Evolutionary conservation across 92 coral and sea anemone genomes (phyloP), one percentile per base, ranked within the genome.

Genomic region (Zoanthus solanderi): DNA sequence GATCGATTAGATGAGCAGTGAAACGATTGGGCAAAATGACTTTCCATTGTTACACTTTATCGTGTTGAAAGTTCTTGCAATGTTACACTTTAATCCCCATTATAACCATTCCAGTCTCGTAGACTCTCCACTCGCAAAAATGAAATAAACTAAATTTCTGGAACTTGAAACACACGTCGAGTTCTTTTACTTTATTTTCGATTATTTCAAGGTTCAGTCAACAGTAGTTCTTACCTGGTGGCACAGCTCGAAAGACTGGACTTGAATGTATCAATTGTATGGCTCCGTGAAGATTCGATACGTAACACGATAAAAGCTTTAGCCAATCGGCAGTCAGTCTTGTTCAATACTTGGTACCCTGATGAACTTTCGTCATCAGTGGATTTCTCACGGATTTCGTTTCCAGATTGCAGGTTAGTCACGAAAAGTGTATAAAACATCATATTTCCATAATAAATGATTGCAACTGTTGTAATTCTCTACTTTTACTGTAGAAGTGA

Each of bases 331-430:
- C 81, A 86, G 47, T 90, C 95, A 12, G 47, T 92, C 42, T 89
- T 94, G 75, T 92, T 94, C 71, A 85, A 79, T 57, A 31, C 92
- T 54, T 88, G 86, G 87, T 89, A 88, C 28, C 93, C 97, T 32
- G 92, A 88, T 72, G 60, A 83, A 10, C 58, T 90, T 69, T 87
- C 92, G n/a, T 80, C 83, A 28, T 90, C 93, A 18, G 76, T 11
- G 67, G 87, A 88, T 17, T 94, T 89, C 73, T 83, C 87, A 37
- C 83, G 91, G 79, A 88, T 94, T 52, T 50, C 90, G 10, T 90
- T 92, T 53, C 97, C 92, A n/a, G 86, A 83, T 15, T 90, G 91
- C 87, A 86, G 91, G 97, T 94, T 72, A 71, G 77, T 15, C 17
- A 65, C 29, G 23, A 65, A 9, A 7, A 56, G 11, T 56, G 61